These are phyloP conservation scores for Cancer borealis DNA, from an alignment of 2,888 invertebrate species.

Conservation along the genomic window DNA sequence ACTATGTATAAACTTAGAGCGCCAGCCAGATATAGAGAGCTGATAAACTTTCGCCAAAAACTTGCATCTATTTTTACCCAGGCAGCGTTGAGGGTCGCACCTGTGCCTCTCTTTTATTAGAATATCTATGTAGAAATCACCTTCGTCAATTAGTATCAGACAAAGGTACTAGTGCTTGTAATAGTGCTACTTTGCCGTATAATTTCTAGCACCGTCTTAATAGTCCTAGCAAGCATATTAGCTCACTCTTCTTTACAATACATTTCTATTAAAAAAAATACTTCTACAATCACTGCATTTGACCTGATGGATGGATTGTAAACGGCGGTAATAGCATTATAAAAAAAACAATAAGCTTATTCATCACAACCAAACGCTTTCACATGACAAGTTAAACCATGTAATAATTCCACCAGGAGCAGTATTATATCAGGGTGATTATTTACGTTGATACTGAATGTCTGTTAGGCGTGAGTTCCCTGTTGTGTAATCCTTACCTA, in stretches of 20 bases:
- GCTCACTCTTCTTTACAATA: no score
- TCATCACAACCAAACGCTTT: no score
- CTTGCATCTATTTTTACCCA: neutral
- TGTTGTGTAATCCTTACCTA: neutral
- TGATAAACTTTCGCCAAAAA: neutral
- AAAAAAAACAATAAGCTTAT: no score
- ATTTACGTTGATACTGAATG: no score
- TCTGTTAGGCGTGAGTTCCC: neutral
- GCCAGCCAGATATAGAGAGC: conserved; percentile 22
- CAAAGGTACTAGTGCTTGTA: neutral
- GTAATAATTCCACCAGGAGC: no score
- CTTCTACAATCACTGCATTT: no score
- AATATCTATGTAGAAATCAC: neutral
- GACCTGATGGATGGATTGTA: no score
- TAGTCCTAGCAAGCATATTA: neutral
- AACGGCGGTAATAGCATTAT: no score
- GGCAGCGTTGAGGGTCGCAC: neutral
- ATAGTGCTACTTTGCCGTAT: neutral
- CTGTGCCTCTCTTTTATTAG: neutral
- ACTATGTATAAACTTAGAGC: neutral
- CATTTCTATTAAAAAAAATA: no score
- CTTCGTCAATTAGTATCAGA: neutral
- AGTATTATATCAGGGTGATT: no score
- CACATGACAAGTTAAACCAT: no score
- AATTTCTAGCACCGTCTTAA: neutral